Percentiles rank a stretch among this genome's conserved stretches.
phyloP scores from a whole-genome alignment of 53 echinoderm and acorn worm species.

The Crossaster papposus region DNA sequence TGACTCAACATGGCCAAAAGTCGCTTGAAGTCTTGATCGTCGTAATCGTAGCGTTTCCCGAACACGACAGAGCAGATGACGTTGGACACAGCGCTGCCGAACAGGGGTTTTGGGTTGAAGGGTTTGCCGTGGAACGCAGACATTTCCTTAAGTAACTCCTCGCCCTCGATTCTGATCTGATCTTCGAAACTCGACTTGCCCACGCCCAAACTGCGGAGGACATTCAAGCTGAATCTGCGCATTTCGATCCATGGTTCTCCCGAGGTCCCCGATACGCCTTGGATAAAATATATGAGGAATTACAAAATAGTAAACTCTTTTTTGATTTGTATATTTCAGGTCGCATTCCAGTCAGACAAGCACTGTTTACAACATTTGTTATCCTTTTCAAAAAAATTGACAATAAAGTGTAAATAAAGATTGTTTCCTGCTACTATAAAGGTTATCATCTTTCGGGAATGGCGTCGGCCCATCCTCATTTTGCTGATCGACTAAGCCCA shows the following conservation, averaged over 20 bases:
- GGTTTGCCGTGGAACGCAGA: slow-evolving; percentile 18
- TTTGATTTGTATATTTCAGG: too few relatives aligned
- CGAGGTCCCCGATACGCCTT: slow-evolving; percentile 11
- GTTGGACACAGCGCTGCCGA: slow-evolving; percentile 50
- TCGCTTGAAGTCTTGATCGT: slow-evolving; percentile 13
- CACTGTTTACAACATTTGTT: too few relatives aligned
- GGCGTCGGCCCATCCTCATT: too few relatives aligned
- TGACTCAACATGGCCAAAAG: background rate
- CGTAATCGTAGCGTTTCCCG: slow-evolving; percentile 40
- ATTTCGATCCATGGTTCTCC: slow-evolving; percentile 41
- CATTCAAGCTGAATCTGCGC: slow-evolving; percentile 29
- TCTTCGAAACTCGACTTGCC: slow-evolving; percentile 58
- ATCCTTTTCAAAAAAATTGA: too few relatives aligned
- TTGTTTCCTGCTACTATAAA: too few relatives aligned
- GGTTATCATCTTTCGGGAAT: too few relatives aligned
- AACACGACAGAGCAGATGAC: slow-evolving; percentile 55
- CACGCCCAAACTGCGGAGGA: slow-evolving; percentile 54
- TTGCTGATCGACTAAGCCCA: too few relatives aligned
- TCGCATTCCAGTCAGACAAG: too few relatives aligned
- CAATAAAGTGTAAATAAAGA: too few relatives aligned
- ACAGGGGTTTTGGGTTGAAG: slow-evolving; percentile 13
- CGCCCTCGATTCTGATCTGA: slow-evolving; percentile 30
- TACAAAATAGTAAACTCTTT: too few relatives aligned
- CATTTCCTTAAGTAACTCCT: slow-evolving; percentile 25
- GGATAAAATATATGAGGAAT: too few relatives aligned